Percentiles rank a stretch among this genome's conserved stretches.
Conservation (phyloP, 2,113 vertebrate species). For the Perccottus glenii region DNA sequence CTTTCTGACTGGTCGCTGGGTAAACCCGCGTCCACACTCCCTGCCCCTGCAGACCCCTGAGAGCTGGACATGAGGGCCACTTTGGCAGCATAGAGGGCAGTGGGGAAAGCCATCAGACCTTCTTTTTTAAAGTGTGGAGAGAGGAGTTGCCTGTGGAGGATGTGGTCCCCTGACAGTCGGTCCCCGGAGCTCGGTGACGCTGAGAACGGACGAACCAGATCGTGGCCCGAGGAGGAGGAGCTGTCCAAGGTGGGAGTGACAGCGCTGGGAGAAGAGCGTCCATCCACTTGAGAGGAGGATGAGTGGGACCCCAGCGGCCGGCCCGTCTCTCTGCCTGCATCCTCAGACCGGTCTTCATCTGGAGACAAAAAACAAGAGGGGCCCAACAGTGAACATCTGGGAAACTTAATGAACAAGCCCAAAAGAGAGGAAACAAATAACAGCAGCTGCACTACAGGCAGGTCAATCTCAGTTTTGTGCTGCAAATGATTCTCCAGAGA, state of each 20-base stretch:
- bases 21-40: constrained; percentile 72
- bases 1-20: constrained; percentile 85
- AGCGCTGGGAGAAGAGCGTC: constrained; percentile 80
- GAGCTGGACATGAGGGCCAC: constrained; percentile 74
- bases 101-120: constrained; percentile 81
- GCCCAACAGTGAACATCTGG: background rate
- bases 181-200: constrained; percentile 84
- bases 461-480: no score
- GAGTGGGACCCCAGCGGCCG: constrained; percentile 82
- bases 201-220: constrained; percentile 83
- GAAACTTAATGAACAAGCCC: background rate
- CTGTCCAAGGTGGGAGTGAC: constrained; percentile 72
- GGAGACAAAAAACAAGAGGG: constrained; percentile 46
- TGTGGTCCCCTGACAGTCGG: constrained; percentile 78
- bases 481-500: no score
- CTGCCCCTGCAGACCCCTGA: constrained; percentile 51
- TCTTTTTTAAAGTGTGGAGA: constrained; percentile 88
- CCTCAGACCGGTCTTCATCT: constrained; percentile 90
- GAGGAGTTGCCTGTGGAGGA: constrained; percentile 84
- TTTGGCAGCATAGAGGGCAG: constrained; percentile 86
- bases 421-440: background rate
- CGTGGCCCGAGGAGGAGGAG: constrained; percentile 65
- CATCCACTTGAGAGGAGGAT: constrained; percentile 80
- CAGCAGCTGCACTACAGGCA: no score
- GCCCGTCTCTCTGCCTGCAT: constrained; percentile 81